A percentile compares a stretch with the other conserved stretches of the same genome.
These are phyloP conservation scores for Nannoperca australis DNA, from an alignment of 2,797 vertebrate genomes.

Conservation along the genomic window DNA sequence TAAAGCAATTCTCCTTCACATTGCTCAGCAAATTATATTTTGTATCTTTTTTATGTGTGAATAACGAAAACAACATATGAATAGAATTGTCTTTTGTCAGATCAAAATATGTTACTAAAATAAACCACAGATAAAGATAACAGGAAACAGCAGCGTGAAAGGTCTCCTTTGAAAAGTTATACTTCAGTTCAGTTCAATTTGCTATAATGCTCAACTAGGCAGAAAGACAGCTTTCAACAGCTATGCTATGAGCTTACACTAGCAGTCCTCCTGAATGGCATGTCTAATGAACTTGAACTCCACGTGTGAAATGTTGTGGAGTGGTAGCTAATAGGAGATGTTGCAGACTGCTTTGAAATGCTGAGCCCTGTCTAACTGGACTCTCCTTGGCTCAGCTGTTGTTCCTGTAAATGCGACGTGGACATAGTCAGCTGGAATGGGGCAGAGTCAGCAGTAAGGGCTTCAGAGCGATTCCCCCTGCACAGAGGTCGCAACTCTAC, in stretches of 20 bases:
- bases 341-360: slow-evolving; percentile 24
- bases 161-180: not conserved
- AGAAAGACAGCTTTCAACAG: not conserved
- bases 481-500: not conserved
- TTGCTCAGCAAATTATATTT: too few relatives aligned
- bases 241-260: not conserved
- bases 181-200: not conserved
- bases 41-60: too few relatives aligned
- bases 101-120: not conserved
- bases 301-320: slow-evolving; percentile 6
- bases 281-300: not conserved
- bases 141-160: not conserved
- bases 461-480: slow-evolving; percentile 4
- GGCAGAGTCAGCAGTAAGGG: slow-evolving; percentile 41
- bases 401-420: slow-evolving; percentile 14
- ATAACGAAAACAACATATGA: not conserved
- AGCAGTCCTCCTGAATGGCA: not conserved
- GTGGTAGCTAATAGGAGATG: not conserved
- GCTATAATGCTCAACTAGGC: not conserved
- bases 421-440: slow-evolving; percentile 45
- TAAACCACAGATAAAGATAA: not conserved
- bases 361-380: slow-evolving; percentile 25
- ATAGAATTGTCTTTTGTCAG: not conserved
- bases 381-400: slow-evolving; percentile 47
- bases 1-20: too few relatives aligned